Percentiles rank a stretch among this genome's conserved stretches.
Conservation (phyloP, 2,797 vertebrate genomes). For the Okamejei kenojei region DNA sequence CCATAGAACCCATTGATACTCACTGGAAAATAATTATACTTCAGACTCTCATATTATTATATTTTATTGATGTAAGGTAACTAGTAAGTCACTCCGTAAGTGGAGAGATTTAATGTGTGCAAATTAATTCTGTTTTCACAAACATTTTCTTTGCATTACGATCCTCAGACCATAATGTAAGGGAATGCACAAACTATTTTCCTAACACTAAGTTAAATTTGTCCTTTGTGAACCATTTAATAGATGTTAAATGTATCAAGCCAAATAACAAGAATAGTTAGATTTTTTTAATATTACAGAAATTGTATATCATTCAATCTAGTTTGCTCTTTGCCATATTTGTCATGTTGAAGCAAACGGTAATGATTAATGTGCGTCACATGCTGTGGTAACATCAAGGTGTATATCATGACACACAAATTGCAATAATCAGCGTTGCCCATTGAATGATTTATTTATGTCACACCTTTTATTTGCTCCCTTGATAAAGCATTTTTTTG, state of each 20-base stretch:
- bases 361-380: neutral
- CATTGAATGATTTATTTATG: conserved; percentile 16
- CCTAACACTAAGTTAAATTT: neutral
- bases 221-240: neutral
- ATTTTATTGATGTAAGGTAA: neutral
- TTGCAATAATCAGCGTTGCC: neutral
- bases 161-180: neutral
- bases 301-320: neutral
- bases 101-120: conserved; percentile 5
- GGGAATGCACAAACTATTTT: neutral
- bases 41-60: neutral
- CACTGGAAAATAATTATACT: neutral
- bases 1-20: neutral
- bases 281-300: neutral
- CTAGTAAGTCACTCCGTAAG: neutral
- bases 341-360: neutral
- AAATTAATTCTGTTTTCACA: neutral
- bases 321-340: neutral
- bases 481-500: neutral
- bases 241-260: neutral
- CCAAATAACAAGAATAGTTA: neutral
- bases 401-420: neutral
- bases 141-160: neutral
- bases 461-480: neutral
- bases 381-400: neutral